These are phyloP conservation scores for Thereva nobilitata DNA, from an alignment of 2,888 invertebrate genomes.

Conservation along the genomic window DNA sequence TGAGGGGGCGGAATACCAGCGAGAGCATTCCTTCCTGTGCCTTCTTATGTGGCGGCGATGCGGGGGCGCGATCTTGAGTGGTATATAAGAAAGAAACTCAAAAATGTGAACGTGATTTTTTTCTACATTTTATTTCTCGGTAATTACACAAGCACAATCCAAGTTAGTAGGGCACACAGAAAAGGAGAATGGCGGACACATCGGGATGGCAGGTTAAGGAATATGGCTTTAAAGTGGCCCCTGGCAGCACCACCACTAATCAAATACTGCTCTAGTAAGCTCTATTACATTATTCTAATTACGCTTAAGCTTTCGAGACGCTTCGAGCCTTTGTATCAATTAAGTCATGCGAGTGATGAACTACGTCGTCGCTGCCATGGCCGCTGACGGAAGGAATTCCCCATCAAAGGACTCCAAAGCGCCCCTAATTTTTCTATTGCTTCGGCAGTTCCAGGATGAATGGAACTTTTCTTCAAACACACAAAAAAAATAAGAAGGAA, in stretches of 20 bases:
- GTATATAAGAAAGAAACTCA: constrained; percentile 20
- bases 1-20: too few relatives aligned
- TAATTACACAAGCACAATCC: constrained; percentile 18
- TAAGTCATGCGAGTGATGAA: constrained; percentile 9
- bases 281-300: constrained; percentile 19
- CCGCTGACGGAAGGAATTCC: not conserved
- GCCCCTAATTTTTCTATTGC: too few relatives aligned
- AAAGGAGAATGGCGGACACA: not conserved
- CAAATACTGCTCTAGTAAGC: constrained; percentile 19
- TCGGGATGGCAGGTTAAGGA: not conserved
- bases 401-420: too few relatives aligned
- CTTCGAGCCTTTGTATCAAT: constrained; percentile 8
- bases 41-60: not conserved
- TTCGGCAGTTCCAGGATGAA: not conserved
- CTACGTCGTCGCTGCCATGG: not conserved
- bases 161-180: constrained; percentile 1
- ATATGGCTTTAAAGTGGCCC: constrained; percentile 3
- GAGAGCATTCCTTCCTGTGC: too few relatives aligned
- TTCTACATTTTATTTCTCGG: constrained; percentile 13
- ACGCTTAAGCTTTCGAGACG: not conserved
- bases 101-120: constrained; percentile 27
- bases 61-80: not conserved
- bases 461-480: constrained; percentile 1
- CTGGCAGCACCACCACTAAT: not conserved
- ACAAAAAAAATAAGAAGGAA: not conserved